Percentiles rank a stretch among this genome's conserved stretches.
Conservation (phyloP, 2,113 vertebrate species). For the Falco punctatus region DNA sequence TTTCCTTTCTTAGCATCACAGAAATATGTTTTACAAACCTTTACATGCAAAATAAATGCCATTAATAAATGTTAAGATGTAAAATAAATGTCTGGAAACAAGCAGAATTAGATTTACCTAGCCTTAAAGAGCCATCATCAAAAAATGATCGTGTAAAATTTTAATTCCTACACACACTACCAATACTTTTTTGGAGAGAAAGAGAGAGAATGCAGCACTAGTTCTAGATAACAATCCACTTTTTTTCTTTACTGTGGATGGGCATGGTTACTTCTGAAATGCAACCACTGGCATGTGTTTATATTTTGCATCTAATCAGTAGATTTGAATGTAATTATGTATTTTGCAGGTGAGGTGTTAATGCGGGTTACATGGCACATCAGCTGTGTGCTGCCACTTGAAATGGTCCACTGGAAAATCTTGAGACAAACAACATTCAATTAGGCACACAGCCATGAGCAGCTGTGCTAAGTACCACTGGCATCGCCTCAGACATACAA, state of each 20-base stretch:
- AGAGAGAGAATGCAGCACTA: neutral
- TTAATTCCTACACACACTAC: neutral
- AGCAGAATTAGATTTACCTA: neutral
- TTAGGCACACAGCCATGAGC: slow-evolving; percentile 29
- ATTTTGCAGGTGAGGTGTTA: slow-evolving; percentile 60
- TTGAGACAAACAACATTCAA: slow-evolving; percentile 56
- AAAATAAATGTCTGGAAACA: neutral
- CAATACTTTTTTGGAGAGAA: neutral
- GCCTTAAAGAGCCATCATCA: neutral
- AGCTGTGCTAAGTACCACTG: slow-evolving; percentile 49
- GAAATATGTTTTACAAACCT: slow-evolving; percentile 1
- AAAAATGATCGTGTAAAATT: neutral
- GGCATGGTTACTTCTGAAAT: neutral
- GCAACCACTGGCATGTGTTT: neutral
- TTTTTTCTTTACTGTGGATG: neutral
- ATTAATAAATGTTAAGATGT: neutral
- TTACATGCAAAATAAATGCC: neutral
- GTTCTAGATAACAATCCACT: neutral
- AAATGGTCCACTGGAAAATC: slow-evolving; percentile 45
- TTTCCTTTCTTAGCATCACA: neutral
- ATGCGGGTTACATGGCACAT: slow-evolving; percentile 9
- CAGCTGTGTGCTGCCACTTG: slow-evolving; percentile 53
- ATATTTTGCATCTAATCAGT: slow-evolving; percentile 40
- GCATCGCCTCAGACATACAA: neutral
- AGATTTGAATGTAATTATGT: slow-evolving; percentile 20